These are phyloP conservation scores for Spatulosminthurus flaviceps DNA, from an alignment of 2,888 invertebrate species.

Conservation along the genomic window DNA sequence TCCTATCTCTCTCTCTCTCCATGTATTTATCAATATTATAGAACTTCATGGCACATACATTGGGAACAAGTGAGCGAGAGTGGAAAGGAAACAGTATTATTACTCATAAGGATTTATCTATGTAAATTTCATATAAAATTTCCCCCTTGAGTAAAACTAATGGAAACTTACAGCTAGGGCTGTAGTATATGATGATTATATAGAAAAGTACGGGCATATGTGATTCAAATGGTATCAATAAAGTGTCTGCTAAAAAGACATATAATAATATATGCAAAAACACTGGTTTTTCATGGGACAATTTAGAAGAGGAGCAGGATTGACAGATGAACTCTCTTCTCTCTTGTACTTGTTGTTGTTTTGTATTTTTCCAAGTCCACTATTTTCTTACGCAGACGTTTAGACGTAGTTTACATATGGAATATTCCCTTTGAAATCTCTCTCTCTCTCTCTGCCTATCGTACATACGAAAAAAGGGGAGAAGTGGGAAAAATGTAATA, in stretches of 20 bases:
- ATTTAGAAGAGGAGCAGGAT: not conserved
- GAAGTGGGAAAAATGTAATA: not conserved
- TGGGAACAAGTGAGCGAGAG: not conserved
- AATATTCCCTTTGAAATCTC: too few species aligned
- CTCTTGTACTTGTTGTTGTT: too few species aligned
- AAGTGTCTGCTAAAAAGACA: too few species aligned
- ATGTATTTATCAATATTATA: too few species aligned
- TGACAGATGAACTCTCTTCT: constrained; percentile 10
- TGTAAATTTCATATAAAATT: not conserved
- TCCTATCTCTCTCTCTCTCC: too few species aligned
- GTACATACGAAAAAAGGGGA: not conserved
- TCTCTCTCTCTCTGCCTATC: too few species aligned
- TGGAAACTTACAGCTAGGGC: not conserved
- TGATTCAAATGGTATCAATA: too few species aligned
- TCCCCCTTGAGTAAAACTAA: not conserved
- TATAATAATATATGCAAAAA: not conserved
- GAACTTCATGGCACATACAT: too few species aligned
- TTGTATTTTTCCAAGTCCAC: not conserved
- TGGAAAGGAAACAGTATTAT: not conserved
- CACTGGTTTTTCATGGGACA: not conserved
- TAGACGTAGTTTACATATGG: too few species aligned
- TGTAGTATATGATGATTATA: not conserved
- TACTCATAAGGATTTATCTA: not conserved
- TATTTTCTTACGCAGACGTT: too few species aligned
- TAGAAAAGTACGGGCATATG: too few species aligned